Evolutionary conservation across 2,888 invertebrate species (phyloP), one percentile per base, ranked within the genome.

Genomic region (Cataglyphis rosenhaueri): DNA sequence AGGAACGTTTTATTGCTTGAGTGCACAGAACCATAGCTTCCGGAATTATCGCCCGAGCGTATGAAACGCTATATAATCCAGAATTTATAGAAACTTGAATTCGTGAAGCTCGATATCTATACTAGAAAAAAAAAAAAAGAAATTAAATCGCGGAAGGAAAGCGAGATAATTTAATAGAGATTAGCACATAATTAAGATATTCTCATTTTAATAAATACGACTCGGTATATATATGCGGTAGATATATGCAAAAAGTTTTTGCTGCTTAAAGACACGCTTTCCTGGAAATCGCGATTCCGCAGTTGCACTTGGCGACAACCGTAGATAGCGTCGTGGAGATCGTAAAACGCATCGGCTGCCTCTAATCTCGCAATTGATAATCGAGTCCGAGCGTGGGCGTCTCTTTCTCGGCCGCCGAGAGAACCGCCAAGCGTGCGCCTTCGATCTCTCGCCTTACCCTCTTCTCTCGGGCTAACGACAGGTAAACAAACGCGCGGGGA

Each of bases 351-450:
- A 68, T 48, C 57, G 66, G 18, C 38, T 48, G n/a, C 21, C 18
- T 83, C 48, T 66, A 83, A 74, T 83, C 84, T 83, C 62, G 83
- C 61, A 65, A 83, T 83, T 84, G 73, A 84, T 66, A 75, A 83
- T 74, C 66, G 9, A 75, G 74, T 57, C 32, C 44, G 83, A 41
- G 83, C 38, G 74, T 29, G 74, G 61, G 35, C 62, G 81, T 29
- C 81, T n/a, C 29, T 29, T 68, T 35, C 29, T 25, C 5, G 38
- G 68, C 25, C 59, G 74, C 35, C 15, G 73, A 82, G 62, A 82
- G 82, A 89, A 87, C 73, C 84, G 12, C 61, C 52, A 52, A 71
- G 65, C 85, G 61, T 70, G 83, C 61, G n/a, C 29, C 48, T 86
- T 61, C 84, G 88, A 85, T 81, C 82, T 65, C 64, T 52, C 2